A percentile compares a stretch with the other conserved stretches of the same genome.
Conservation (phyloP, 2,888 invertebrate genomes). For the Polydrusus cervinus region DNA sequence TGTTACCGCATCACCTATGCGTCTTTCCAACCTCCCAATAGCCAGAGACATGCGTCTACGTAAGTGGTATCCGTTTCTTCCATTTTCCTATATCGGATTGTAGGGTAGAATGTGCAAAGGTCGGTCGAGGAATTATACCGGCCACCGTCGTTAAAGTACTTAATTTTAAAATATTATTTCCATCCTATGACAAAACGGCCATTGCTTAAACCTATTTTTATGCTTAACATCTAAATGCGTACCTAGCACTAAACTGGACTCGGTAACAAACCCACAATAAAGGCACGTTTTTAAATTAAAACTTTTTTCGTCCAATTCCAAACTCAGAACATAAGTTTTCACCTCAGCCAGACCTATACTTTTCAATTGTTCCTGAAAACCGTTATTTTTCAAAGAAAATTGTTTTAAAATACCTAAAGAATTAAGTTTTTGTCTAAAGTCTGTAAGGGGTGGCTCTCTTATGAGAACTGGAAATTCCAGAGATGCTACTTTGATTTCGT, state of each 20-base stretch:
- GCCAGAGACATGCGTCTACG: too few species aligned
- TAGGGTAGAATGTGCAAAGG: too few species aligned
- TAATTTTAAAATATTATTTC: too few species aligned
- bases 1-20: too few species aligned
- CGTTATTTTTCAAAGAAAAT: background rate
- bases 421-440: constrained; percentile 13
- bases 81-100: too few species aligned
- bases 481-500: constrained; percentile 29
- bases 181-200: background rate
- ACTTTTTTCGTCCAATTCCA: background rate
- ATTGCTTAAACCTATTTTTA: background rate
- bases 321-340: background rate
- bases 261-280: constrained; percentile 6
- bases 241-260: constrained; percentile 15
- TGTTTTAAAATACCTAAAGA: constrained; percentile 15
- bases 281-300: background rate
- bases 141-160: too few species aligned
- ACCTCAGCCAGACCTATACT: background rate
- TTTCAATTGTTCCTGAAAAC: background rate
- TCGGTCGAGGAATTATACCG: too few species aligned
- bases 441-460: background rate
- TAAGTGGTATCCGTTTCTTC: too few species aligned
- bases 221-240: background rate
- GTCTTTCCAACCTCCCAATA: too few species aligned
- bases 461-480: constrained; percentile 14